Conservation (phyloP, 1,140 invertebrate species). For the Alviniconcha marisindica region DNA sequence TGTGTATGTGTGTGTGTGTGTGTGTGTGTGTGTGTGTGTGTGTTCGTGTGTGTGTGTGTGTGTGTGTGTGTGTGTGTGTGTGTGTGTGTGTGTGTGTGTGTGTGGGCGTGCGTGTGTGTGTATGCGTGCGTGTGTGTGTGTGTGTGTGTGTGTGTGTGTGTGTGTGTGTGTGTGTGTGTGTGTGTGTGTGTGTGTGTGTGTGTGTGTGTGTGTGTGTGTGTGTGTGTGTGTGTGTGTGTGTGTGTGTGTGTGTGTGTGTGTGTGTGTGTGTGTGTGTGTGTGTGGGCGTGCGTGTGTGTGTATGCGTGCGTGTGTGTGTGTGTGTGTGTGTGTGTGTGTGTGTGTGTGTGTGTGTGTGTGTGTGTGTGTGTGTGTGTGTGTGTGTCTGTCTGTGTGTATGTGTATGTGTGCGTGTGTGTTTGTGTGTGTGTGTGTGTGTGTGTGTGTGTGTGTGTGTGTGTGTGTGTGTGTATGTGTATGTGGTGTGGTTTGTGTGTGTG, state of each 20-base stretch:
- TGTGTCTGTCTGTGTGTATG: slow-evolving; percentile 3
- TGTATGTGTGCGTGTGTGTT: slow-evolving; percentile 13
- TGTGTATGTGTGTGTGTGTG: not conserved
- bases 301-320: not conserved
- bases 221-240: not conserved
- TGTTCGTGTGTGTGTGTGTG: not conserved
- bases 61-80: not conserved
- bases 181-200: not conserved
- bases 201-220: slow-evolving; percentile 9
- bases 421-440: slow-evolving; percentile 22
- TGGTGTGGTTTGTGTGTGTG: too few relatives aligned
- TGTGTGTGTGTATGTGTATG: too few relatives aligned
- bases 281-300: not conserved
- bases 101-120: too few relatives aligned
- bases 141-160: slow-evolving; percentile 10
- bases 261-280: not conserved
- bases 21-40: not conserved
- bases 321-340: not conserved
- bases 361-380: slow-evolving; percentile 4
- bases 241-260: not conserved
- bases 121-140: not conserved
- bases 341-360: slow-evolving; percentile 17
- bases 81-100: too few relatives aligned
- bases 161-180: not conserved
- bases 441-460: slow-evolving; percentile 4